phyloP scores from a whole-genome alignment of 1,140 invertebrate species.

The Pseudomyrmex flavicornis region DNA sequence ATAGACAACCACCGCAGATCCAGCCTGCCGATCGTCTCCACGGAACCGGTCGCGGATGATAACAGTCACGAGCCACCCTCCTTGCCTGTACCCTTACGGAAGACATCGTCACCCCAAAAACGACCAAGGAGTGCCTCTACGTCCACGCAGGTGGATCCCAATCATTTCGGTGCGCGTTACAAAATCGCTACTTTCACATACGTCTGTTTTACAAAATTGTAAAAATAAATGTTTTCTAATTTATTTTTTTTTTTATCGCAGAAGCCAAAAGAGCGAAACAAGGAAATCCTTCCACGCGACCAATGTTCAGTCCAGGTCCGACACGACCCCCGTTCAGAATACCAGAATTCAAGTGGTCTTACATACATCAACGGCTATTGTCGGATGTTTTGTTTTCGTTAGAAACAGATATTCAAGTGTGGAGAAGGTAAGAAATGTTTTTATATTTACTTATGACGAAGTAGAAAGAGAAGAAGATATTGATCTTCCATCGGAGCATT shows the following conservation, averaged over 20 bases:
- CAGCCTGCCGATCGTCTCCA: constrained; percentile 88
- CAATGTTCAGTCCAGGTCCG: constrained; percentile 98
- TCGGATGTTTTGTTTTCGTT: constrained; percentile 98
- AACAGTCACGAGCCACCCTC: constrained; percentile 81
- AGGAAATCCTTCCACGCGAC: constrained; percentile 87
- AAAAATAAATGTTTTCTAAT: neutral
- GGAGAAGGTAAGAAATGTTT: constrained; percentile 87
- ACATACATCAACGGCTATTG: constrained; percentile 98
- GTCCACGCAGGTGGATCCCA: constrained; percentile 92
- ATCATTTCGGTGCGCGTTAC: constrained; percentile 90
- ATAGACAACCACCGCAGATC: constrained; percentile 86
- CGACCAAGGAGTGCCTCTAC: constrained; percentile 91
- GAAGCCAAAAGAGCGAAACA: constrained; percentile 87
- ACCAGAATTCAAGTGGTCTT: constrained; percentile 99
- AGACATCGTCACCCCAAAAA: constrained; percentile 86
- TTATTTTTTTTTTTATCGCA: constrained; percentile 62
- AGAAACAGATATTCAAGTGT: constrained; percentile 98
- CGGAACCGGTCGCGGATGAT: constrained; percentile 83
- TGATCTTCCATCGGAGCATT: constrained; percentile 5
- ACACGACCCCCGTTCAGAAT: constrained; percentile 98
- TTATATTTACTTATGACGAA: neutral
- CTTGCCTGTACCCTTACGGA: constrained; percentile 76
- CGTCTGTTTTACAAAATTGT: neutral
- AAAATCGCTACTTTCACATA: neutral
- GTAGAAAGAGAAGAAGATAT: neutral